Conservation (phyloP, 2,888 invertebrate species). For the Mechanitis mazaeus region DNA sequence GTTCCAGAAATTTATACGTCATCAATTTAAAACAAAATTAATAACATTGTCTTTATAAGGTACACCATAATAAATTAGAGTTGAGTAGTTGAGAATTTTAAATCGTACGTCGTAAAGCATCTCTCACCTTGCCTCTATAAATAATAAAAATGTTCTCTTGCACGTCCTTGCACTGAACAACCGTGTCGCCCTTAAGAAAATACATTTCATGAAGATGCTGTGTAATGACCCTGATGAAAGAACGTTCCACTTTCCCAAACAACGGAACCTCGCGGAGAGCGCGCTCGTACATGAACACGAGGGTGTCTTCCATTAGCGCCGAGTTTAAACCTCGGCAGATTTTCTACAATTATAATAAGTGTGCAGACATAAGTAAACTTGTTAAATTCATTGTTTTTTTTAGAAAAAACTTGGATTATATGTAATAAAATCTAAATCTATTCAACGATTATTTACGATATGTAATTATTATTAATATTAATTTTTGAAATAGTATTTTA, state of each 20-base stretch:
- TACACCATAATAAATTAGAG: too few species aligned
- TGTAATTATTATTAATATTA: too few species aligned
- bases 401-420: too few species aligned
- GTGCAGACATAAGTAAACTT: not conserved
- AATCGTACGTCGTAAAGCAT: not conserved
- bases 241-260: conserved; percentile 70
- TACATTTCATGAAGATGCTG: conserved; percentile 72
- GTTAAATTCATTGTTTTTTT: too few species aligned
- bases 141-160: conserved; percentile 69
- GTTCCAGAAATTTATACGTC: too few species aligned
- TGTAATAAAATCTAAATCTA: too few species aligned
- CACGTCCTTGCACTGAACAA: conserved; percentile 67
- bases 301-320: conserved; percentile 71
- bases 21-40: too few species aligned
- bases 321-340: conserved; percentile 70
- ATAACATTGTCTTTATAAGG: too few species aligned
- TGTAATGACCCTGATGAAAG: conserved; percentile 73
- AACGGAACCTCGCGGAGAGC: conserved; percentile 73
- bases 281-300: conserved; percentile 71
- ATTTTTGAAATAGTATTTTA: too few species aligned
- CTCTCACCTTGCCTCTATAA: conserved; percentile 66
- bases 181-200: conserved; percentile 66
- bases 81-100: not conserved
- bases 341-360: conserved; percentile 40
- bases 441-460: too few species aligned